Percentiles rank a stretch among this genome's conserved stretches.
Evolutionary conservation across 2,113 vertebrate genomes (phyloP).

Genomic region (Plecotus auritus): DNA sequence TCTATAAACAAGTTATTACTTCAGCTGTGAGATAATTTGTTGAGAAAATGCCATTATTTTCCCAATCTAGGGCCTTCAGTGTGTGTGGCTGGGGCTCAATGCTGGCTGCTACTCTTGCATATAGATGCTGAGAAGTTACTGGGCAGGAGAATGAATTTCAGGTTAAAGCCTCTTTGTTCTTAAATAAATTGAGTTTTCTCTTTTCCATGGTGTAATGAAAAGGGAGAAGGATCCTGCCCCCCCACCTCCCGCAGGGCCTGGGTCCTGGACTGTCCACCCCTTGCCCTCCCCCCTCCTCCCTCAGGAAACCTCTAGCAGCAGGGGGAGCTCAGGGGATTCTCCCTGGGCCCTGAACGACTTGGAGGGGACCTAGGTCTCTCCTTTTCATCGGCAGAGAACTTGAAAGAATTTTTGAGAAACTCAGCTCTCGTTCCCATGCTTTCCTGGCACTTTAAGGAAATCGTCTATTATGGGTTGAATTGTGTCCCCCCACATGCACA

Average conservation of each 20-base stretch:
- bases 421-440: too few species aligned
- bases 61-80: not conserved
- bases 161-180: slow-evolving; percentile 55
- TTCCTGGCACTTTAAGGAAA: not conserved
- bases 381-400: not conserved
- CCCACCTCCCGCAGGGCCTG: rapidly evolving
- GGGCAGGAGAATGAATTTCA: not conserved
- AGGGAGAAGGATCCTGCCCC: not conserved
- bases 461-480: not conserved
- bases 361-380: not conserved
- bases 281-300: too few species aligned
- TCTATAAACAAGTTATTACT: slow-evolving; percentile 66
- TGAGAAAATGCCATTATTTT: slow-evolving; percentile 65
- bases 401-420: not conserved
- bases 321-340: not conserved
- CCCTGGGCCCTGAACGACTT: not conserved
- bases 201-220: not conserved
- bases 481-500: rapidly evolving
- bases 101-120: not conserved
- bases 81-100: not conserved
- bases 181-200: slow-evolving; percentile 61
- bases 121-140: not conserved
- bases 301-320: not conserved
- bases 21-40: slow-evolving; percentile 13
- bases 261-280: not conserved